Percentiles rank a stretch among this genome's conserved stretches.
phyloP scores from a whole-genome alignment of 2,113 vertebrate species.

The Mastomys natalensis region DNA sequence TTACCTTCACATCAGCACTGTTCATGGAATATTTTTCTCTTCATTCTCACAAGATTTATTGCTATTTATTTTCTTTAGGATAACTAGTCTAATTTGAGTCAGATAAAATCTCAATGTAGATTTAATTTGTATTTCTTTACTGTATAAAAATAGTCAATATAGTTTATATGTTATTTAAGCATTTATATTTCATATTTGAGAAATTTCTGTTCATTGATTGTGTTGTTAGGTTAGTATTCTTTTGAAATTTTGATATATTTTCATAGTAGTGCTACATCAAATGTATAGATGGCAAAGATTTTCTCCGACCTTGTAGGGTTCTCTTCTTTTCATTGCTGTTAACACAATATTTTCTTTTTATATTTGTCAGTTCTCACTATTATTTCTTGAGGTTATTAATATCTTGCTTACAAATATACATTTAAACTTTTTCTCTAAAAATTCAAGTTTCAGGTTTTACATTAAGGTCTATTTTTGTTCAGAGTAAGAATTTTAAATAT shows the following conservation, averaged over 20 bases:
- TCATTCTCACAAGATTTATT: neutral
- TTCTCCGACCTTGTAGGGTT: neutral
- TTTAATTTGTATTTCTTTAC: neutral
- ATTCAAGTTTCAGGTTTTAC: no score
- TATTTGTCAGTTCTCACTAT: neutral
- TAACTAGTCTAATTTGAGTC: neutral
- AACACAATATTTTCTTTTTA: neutral
- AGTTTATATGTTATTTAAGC: neutral
- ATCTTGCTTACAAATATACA: neutral
- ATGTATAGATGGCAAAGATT: neutral
- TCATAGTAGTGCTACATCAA: neutral
- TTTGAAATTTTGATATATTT: neutral
- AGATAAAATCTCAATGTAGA: neutral
- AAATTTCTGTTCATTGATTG: neutral
- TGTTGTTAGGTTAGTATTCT: neutral
- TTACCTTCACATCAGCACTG: neutral
- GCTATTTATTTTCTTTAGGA: neutral
- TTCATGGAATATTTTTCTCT: neutral
- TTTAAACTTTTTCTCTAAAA: no score
- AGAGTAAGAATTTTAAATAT: neutral
- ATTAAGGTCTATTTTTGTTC: neutral
- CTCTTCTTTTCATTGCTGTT: neutral
- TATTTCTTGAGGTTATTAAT: neutral
- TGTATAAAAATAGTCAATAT: neutral
- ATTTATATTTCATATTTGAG: neutral